These are phyloP conservation scores for Arremon brunneinucha DNA, from an alignment of 2,797 vertebrate genomes.

Conservation along the genomic window DNA sequence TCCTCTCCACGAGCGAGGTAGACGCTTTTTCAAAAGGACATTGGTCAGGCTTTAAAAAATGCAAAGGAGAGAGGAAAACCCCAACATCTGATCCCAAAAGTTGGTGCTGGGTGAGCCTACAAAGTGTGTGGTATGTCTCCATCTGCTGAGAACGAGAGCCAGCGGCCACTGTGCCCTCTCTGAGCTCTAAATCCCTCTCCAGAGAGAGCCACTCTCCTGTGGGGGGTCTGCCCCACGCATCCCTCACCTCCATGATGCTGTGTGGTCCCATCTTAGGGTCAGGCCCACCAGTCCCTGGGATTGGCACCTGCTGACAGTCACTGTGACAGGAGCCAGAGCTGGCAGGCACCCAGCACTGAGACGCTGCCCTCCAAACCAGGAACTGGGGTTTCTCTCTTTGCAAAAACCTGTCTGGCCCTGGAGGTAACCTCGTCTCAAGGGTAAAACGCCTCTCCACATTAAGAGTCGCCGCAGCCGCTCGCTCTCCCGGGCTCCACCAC, in stretches of 20 bases:
- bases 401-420: not conserved
- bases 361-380: not conserved
- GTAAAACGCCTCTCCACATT: not conserved
- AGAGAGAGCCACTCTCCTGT: not conserved
- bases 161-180: not conserved
- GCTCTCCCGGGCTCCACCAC: not conserved
- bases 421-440: conserved; percentile 26
- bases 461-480: not conserved
- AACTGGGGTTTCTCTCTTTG: not conserved
- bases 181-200: not conserved
- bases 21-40: not conserved
- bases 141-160: conserved; percentile 41
- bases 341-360: not conserved
- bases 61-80: not conserved
- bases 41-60: not conserved
- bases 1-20: not conserved
- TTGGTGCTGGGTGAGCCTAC: not conserved
- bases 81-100: not conserved
- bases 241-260: rapidly evolving
- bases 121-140: conserved; percentile 29
- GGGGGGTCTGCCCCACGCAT: not conserved
- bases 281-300: not conserved
- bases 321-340: rapidly evolving
- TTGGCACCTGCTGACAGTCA: rapidly evolving
- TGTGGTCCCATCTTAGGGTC: not conserved